These are phyloP conservation scores for Hermodice carunculata DNA, from an alignment of 2,888 invertebrate genomes.

Conservation along the genomic window DNA sequence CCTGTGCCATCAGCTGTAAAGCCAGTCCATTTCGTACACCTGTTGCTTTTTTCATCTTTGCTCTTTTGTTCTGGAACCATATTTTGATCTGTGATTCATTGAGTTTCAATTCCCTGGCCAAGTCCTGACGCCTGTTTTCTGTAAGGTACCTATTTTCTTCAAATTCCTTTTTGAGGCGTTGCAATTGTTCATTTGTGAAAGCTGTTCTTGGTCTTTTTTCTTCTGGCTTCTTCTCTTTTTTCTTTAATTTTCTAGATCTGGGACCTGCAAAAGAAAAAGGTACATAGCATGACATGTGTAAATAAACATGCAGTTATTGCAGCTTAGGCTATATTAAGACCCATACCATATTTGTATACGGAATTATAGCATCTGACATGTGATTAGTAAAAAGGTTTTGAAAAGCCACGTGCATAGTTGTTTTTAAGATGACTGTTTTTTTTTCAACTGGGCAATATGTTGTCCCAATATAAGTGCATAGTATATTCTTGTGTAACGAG, in stretches of 20 bases:
- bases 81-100: constrained; percentile 94
- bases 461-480: too few relatives aligned
- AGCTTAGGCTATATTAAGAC: too few relatives aligned
- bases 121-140: constrained; percentile 88
- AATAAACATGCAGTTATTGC: too few relatives aligned
- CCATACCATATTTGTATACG: too few relatives aligned
- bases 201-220: constrained; percentile 93
- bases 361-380: too few relatives aligned
- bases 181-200: constrained; percentile 89
- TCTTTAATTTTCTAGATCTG: constrained; percentile 51
- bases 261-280: constrained; percentile 48
- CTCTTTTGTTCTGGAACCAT: constrained; percentile 97
- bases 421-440: too few relatives aligned
- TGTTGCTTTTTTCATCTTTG: constrained; percentile 93
- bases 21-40: constrained; percentile 87
- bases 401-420: too few relatives aligned
- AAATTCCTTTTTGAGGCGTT: constrained; percentile 90
- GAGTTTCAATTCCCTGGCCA: constrained; percentile 83
- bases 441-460: too few relatives aligned
- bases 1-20: constrained; percentile 93
- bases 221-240: constrained; percentile 29
- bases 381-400: too few relatives aligned
- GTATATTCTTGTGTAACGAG: too few relatives aligned
- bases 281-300: too few relatives aligned
- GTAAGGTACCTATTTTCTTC: constrained; percentile 81